Evolutionary conservation across 2,888 invertebrate species (phyloP), one percentile per base, ranked within the genome.

Genomic region (Actias luna): DNA sequence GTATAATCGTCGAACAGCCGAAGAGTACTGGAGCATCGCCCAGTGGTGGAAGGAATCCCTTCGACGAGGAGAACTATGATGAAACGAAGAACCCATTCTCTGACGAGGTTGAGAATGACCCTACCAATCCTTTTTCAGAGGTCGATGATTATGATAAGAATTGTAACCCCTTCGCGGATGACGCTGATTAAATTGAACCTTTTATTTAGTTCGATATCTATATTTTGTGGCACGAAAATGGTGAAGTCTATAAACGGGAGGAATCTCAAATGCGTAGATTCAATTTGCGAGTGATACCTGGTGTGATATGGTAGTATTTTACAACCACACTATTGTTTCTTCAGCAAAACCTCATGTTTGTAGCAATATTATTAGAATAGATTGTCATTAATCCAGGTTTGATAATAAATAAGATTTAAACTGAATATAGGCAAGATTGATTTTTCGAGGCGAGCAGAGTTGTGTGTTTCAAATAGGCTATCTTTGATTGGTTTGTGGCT

Each of bases 121-220:
- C 93, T 1, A 88, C 82, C 22, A 95, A 94, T 75, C 94, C 95
- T 10, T 94, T 94, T 70, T 76, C 66, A 0, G 88, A 88, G n/a
- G 93, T 87, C 1, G 93, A 88, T 58, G 95, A 96, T 79, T 96
- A 96, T 78, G 96, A 97, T 85, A 95, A 94, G 72, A 96, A 95
- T 84, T 89, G 96, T 62, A 96, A 97, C 84, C 96, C 96, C 2
- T 97, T 96, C 81, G 88, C 93, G 68, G 92, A 82, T 90, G 73
- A 69, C 68, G 69, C 57, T 29, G 25, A 22, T 61, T 25, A 36
- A 12, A 18, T n/a, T n/a, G n/a, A n/a, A n/a, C n/a, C n/a, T n/a
- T n/a, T n/a, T n/a, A n/a, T n/a, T n/a, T n/a, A n/a, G n/a, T n/a
- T n/a, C 39, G 16, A 42, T 42, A 1, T 16, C n/a, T 42, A 1